A percentile compares a stretch with the other conserved stretches of the same genome.
phyloP scores from a whole-genome alignment of 2,888 invertebrate genomes.

The Cephus rjabovi region DNA sequence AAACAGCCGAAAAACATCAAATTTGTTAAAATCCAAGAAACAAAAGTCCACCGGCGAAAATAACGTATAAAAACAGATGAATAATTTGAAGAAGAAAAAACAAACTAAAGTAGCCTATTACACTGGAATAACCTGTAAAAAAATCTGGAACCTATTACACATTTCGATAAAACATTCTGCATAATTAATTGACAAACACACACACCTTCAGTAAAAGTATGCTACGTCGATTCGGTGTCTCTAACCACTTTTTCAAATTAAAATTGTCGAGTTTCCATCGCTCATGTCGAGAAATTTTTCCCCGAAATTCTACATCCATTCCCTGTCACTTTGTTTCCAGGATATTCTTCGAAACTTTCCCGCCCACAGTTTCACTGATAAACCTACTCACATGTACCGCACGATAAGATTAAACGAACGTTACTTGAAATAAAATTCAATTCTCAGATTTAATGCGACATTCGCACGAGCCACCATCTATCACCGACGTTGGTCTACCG shows the following conservation, averaged over 20 bases:
- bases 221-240: not conserved
- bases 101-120: not conserved
- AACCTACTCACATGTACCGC: not conserved
- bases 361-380: not conserved
- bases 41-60: not conserved
- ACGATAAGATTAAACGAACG: not conserved
- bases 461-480: not conserved
- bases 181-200: not conserved
- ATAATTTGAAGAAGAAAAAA: no score
- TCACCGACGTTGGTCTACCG: not conserved
- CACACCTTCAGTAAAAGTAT: not conserved
- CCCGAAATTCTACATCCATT: not conserved
- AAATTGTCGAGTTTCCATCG: not conserved
- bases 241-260: not conserved
- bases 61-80: not conserved
- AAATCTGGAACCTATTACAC: no score
- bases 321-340: not conserved
- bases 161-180: not conserved
- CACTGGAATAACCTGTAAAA: no score
- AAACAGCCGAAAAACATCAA: constrained; percentile 11
- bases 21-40: not conserved
- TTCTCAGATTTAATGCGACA: not conserved
- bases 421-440: not conserved
- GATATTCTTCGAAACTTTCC: not conserved
- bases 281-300: not conserved